Percentiles rank a stretch among this genome's conserved stretches.
Conservation (phyloP, 2,113 vertebrate genomes). For the Athene cunicularia region DNA sequence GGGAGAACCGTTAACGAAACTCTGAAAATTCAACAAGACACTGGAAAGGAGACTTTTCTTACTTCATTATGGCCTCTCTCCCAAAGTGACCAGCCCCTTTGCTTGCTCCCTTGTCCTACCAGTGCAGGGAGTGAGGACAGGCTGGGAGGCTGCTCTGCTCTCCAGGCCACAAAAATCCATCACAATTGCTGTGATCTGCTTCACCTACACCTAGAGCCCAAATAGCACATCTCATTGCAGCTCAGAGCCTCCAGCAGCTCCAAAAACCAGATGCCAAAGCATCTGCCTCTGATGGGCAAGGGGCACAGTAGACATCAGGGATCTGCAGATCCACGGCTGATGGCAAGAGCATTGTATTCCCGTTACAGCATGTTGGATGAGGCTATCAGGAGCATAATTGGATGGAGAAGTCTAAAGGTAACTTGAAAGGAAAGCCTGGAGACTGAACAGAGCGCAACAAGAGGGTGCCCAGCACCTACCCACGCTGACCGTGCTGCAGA, state of each 20-base stretch:
- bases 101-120: fast-evolving
- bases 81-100: background rate
- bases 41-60: background rate
- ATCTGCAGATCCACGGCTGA: background rate
- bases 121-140: fast-evolving
- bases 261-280: background rate
- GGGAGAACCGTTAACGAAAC: background rate
- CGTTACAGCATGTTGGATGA: background rate
- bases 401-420: background rate
- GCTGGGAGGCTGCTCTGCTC: background rate
- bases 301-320: background rate
- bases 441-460: background rate
- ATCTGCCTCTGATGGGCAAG: fast-evolving
- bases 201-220: background rate
- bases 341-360: background rate
- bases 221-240: fast-evolving
- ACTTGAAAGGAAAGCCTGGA: background rate
- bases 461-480: background rate
- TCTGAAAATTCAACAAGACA: background rate
- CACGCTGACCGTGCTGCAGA: background rate
- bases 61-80: background rate
- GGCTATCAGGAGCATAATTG: background rate
- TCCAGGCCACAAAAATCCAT: background rate
- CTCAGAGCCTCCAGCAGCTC: background rate
- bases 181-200: background rate